Evolutionary conservation across 2,888 invertebrate genomes (phyloP).

Genomic region (Drosophila nigricruria): DNA sequence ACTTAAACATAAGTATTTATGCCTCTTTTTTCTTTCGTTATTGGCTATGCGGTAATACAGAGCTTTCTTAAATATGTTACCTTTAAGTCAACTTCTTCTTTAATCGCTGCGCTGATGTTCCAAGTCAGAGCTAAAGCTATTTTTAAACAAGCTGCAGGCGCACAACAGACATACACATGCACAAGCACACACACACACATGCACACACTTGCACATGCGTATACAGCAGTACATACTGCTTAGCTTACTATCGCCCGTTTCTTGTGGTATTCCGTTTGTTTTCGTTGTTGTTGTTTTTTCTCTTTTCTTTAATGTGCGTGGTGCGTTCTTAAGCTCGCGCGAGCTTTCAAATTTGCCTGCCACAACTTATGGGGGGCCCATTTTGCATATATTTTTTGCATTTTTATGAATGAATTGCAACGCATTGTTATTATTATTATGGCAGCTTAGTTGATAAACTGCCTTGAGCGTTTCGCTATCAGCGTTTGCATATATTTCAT

Average conservation of each 20-base stretch:
- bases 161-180: background rate
- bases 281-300: conserved; percentile 8
- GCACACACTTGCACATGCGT: background rate
- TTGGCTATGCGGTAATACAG: conserved; percentile 11
- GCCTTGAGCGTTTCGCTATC: conserved; percentile 58
- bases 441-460: conserved; percentile 65
- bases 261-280: conserved; percentile 32
- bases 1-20: background rate
- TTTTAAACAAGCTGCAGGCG: conserved; percentile 46
- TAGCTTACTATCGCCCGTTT: conserved; percentile 16
- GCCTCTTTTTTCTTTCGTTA: conserved; percentile 9
- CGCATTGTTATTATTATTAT: conserved; percentile 33
- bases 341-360: conserved; percentile 18
- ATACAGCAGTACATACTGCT: background rate
- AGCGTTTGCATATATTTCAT: conserved; percentile 20
- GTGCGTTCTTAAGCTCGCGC: conserved; percentile 29
- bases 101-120: conserved; percentile 26
- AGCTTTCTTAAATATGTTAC: no score
- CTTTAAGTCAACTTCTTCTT: conserved; percentile 26
- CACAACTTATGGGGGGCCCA: conserved; percentile 28
- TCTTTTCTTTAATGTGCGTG: conserved; percentile 21
- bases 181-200: conserved; percentile 3
- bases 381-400: conserved; percentile 39
- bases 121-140: conserved; percentile 43
- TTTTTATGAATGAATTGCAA: conserved; percentile 71